These are phyloP conservation scores for Heteronetta atricapilla DNA, from an alignment of 2,113 vertebrate species.

Conservation along the genomic window DNA sequence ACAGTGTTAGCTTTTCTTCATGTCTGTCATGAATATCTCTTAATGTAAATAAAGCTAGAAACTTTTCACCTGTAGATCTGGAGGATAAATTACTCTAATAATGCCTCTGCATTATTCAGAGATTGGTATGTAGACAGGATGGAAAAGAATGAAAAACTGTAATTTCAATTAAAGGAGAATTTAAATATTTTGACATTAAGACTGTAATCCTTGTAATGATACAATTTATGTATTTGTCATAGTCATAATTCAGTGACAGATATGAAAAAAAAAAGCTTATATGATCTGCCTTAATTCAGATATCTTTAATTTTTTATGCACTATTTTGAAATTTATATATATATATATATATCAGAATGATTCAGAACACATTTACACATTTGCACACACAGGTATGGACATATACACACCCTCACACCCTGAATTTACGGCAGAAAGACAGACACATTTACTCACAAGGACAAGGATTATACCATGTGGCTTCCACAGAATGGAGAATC, in stretches of 20 bases:
- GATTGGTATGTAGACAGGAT: not conserved
- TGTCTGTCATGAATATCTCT: not conserved
- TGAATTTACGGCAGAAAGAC: not conserved
- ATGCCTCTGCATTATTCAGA: not conserved
- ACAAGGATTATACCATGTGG: not conserved
- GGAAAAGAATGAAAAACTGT: not conserved
- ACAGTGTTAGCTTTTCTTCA: not conserved
- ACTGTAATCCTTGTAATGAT: not conserved
- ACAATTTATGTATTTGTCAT: not conserved
- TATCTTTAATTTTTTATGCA: not conserved
- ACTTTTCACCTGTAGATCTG: not conserved
- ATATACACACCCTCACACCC: not conserved
- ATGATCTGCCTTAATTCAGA: not conserved
- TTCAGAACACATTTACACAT: not conserved
- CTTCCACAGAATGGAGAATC: not conserved
- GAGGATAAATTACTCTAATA: not conserved
- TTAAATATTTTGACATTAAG: not conserved
- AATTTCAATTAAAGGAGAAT: not conserved
- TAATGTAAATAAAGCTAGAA: not conserved
- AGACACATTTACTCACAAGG: not conserved
- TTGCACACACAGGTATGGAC: not conserved
- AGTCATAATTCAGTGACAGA: not conserved
- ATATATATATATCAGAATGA: not conserved
- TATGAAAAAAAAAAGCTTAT: not conserved
- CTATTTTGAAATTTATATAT: not conserved